Conservation (phyloP, 2,888 invertebrate species). For the Maniola hyperantus region DNA sequence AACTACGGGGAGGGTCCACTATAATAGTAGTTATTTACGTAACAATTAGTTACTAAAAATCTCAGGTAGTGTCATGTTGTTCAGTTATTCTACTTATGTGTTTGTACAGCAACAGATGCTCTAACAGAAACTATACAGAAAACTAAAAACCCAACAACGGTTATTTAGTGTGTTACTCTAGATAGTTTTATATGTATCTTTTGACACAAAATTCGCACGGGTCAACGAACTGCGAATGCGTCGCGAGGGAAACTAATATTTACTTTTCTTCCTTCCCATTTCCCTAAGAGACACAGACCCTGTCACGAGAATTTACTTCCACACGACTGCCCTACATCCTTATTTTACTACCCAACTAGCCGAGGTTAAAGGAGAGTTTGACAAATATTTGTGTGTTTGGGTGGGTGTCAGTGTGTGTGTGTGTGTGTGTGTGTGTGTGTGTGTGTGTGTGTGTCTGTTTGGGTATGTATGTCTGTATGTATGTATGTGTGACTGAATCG, state of each 20-base stretch:
- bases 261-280: constrained; percentile 70
- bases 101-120: constrained; percentile 37
- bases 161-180: constrained; percentile 51
- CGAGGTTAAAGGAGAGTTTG: too few relatives aligned
- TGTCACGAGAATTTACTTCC: constrained; percentile 69
- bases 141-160: constrained; percentile 47
- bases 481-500: too few relatives aligned
- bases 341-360: constrained; percentile 34
- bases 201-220: constrained; percentile 67
- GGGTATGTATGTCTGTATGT: too few relatives aligned
- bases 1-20: too few relatives aligned
- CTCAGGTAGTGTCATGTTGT: neutral
- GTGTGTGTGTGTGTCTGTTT: too few relatives aligned
- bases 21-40: too few relatives aligned
- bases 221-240: constrained; percentile 73
- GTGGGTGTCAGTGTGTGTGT: too few relatives aligned
- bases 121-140: constrained; percentile 41
- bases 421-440: too few relatives aligned
- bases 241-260: constrained; percentile 76
- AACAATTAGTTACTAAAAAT: neutral
- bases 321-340: constrained; percentile 56
- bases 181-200: constrained; percentile 54
- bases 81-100: neutral
- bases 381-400: too few relatives aligned
- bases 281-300: constrained; percentile 63